A percentile compares a stretch with the other conserved stretches of the same genome.
phyloP scores from a whole-genome alignment of 2,113 vertebrate species.

The Ahaetulla prasina region DNA sequence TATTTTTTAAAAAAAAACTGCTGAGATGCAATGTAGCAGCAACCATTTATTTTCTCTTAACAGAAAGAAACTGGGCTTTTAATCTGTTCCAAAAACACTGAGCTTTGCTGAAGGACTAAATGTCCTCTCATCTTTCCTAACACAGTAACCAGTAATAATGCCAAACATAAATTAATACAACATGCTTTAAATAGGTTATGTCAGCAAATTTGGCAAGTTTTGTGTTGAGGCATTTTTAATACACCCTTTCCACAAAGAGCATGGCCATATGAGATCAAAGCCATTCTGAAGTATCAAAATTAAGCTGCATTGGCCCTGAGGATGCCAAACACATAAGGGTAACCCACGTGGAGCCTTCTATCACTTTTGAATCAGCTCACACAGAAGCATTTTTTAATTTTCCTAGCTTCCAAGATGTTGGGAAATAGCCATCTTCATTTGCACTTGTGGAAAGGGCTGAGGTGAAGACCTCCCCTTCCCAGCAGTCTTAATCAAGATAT shows the following conservation, averaged over 20 bases:
- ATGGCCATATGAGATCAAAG: neutral
- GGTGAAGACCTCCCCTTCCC: neutral
- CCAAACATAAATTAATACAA: slow-evolving; percentile 26
- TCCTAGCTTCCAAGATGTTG: neutral
- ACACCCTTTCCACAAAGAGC: slow-evolving; percentile 3
- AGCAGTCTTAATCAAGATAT: neutral
- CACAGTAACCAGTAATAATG: neutral
- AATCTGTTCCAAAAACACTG: slow-evolving; percentile 11
- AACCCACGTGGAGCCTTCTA: neutral
- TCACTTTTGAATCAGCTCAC: neutral
- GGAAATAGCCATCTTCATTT: neutral
- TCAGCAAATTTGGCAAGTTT: neutral
- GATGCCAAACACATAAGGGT: neutral
- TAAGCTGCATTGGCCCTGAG: no score
- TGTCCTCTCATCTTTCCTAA: slow-evolving; percentile 11
- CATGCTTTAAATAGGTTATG: neutral
- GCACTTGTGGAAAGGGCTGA: neutral
- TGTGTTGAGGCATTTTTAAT: neutral
- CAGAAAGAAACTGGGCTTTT: neutral
- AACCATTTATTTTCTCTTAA: neutral
- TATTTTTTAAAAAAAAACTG: neutral
- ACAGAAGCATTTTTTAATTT: neutral
- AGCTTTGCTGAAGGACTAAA: neutral
- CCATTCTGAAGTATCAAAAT: neutral
- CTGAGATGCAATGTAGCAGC: neutral